Base-by-base conservation (phyloP, 2,113 vertebrate genomes). In the Aspiorhynchus laticeps region DNA sequence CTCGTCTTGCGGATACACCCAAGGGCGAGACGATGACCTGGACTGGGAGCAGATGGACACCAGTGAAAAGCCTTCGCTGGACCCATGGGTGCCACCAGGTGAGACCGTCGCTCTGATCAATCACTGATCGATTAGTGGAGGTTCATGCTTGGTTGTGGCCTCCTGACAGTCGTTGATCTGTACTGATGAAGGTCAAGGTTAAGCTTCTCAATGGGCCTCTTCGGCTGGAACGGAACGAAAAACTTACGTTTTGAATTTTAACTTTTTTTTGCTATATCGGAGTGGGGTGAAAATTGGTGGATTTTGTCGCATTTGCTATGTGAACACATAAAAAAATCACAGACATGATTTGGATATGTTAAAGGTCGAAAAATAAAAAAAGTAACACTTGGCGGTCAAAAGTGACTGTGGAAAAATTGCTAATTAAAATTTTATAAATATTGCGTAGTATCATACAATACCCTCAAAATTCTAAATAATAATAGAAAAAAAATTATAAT, bases 41-140 rank as follows among this genome's bases (percentile, higher is more conserved):
- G 96, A 97, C 75, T 99, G 98, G 98, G 97, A 99, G 81, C 98
- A 97, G 90, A 93, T 95, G 91, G 98, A 95, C 69, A 93, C 95
- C 2, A 93, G 95, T 1, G 85, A 95, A 87, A 98, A 96, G 89
- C 93, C 96, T 0, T 93, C 96, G 24, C 93, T 93, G 1, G 96
- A 96, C 88, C 97, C 95, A 1, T 98, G 98, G 96, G 96, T 98
- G 95, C 98, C 97, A 84, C 96, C 96, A 91, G 98, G 98, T 99
- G 93, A 92, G 96, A 85, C 7, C 2, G 2, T 19, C 7, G 2
- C 53, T 2, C 1, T 56, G 53, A 56, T 56, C 19, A 21, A 61
- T n/a, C 2, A 65, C n/a, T 33, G 61, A 65, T 26, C 10, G 1
- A 28, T 65, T 28, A 28, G 12, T 65, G 7, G 24, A 0, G 1